phyloP scores from a whole-genome alignment of 2,888 invertebrate genomes.

The Bellardia pandia region DNA sequence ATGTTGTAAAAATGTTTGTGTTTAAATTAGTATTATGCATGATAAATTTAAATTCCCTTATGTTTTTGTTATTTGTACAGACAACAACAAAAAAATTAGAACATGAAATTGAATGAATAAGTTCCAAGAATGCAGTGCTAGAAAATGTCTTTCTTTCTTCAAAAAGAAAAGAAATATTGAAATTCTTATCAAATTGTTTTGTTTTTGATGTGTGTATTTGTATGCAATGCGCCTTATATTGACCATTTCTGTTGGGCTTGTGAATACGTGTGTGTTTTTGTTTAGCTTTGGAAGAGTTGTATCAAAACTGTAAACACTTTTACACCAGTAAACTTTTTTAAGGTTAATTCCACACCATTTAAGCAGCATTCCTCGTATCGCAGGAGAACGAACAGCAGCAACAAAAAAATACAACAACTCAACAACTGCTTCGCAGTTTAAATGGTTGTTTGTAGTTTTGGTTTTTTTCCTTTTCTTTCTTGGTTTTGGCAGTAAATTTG shows the following conservation, averaged over 20 bases:
- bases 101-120: slow-evolving; percentile 1
- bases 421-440: slow-evolving; percentile 34
- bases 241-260: slow-evolving; percentile 14
- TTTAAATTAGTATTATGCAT: slow-evolving; percentile 66
- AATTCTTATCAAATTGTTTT: neutral
- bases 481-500: slow-evolving; percentile 55
- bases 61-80: slow-evolving; percentile 9
- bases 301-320: slow-evolving; percentile 41
- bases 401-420: slow-evolving; percentile 1
- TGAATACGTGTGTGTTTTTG: neutral
- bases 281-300: neutral
- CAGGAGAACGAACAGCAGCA: neutral
- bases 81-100: slow-evolving; percentile 4
- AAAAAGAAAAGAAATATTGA: slow-evolving; percentile 3
- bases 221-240: neutral
- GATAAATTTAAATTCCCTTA: slow-evolving; percentile 67
- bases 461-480: neutral
- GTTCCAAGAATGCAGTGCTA: slow-evolving; percentile 40
- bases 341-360: slow-evolving; percentile 75
- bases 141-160: slow-evolving; percentile 15
- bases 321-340: slow-evolving; percentile 53
- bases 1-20: slow-evolving; percentile 65
- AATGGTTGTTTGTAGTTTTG: slow-evolving; percentile 27
- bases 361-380: slow-evolving; percentile 43
- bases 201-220: neutral